Evolutionary conservation across 1,140 invertebrate species (phyloP).

Genomic region (Leptoteleia sp.): DNA sequence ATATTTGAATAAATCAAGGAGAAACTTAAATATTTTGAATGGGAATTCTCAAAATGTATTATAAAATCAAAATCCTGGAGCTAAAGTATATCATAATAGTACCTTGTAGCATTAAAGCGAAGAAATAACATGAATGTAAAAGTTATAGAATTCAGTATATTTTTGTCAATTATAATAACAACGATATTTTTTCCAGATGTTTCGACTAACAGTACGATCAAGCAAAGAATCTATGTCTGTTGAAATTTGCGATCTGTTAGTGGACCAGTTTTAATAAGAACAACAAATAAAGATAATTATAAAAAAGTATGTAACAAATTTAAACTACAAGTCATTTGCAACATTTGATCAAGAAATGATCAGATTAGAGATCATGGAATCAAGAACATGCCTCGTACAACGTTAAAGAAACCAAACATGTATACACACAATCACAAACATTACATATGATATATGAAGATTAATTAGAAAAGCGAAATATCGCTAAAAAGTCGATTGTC

Average conservation of each 20-base stretch:
- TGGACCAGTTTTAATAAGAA: conserved; percentile 90
- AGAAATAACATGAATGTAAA: too few species aligned
- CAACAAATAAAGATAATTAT: conserved; percentile 50
- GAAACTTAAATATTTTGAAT: too few species aligned
- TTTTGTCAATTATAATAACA: too few species aligned
- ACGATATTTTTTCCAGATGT: conserved; percentile 89
- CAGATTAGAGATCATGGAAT: conserved; percentile 10
- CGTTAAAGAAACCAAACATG: conserved; percentile 42
- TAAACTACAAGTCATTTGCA: conserved; percentile 21
- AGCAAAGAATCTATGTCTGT: conserved; percentile 97
- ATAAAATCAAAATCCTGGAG: too few species aligned
- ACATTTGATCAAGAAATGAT: conserved; percentile 8
- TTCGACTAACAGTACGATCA: conserved; percentile 96
- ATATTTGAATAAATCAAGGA: too few species aligned
- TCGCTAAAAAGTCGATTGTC: conserved; percentile 24
- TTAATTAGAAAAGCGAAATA: conserved; percentile 44
- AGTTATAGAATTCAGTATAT: too few species aligned
- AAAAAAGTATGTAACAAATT: conserved; percentile 25
- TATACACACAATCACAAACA: conserved; percentile 32
- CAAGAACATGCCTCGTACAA: not conserved
- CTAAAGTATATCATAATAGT: too few species aligned
- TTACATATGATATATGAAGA: conserved; percentile 30
- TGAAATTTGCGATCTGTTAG: conserved; percentile 92
- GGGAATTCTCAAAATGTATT: too few species aligned
- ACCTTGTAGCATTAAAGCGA: too few species aligned